Conservation (phyloP, 1,140 invertebrate species). For the Solenopsis fugax region DNA sequence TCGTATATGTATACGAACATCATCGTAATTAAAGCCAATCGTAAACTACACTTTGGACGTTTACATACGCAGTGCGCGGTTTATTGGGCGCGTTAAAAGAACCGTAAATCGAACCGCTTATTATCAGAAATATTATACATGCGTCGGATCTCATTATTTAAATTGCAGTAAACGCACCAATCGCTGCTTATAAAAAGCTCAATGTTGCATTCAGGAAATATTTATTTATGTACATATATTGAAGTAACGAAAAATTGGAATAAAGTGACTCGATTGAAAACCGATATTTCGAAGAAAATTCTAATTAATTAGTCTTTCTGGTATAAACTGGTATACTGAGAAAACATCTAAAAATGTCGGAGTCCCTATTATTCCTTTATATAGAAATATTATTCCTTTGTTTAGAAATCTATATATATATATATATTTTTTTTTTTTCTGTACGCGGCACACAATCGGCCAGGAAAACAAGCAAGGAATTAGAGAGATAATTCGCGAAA, state of each 20-base stretch:
- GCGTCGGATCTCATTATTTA: slow-evolving; percentile 45
- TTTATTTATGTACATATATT: no score
- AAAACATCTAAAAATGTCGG: neutral
- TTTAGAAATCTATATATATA: slow-evolving; percentile 11
- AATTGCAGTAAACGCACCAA: slow-evolving; percentile 15
- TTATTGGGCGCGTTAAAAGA: slow-evolving; percentile 21
- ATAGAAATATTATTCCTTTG: no score
- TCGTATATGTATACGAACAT: neutral
- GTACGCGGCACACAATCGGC: no score
- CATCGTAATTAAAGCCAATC: slow-evolving; percentile 37
- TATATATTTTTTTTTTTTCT: no score
- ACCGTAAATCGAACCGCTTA: slow-evolving; percentile 11
- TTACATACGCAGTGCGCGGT: slow-evolving; percentile 3
- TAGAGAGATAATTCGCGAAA: slow-evolving; percentile 2
- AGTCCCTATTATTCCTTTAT: neutral
- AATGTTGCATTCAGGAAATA: slow-evolving; percentile 9
- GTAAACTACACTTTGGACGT: neutral
- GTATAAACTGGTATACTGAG: neutral
- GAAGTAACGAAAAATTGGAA: neutral
- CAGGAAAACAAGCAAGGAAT: neutral
- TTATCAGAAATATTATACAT: slow-evolving; percentile 45
- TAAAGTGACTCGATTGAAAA: slow-evolving; percentile 8
- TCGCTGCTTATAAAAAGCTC: slow-evolving; percentile 26
- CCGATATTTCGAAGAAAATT: slow-evolving; percentile 26
- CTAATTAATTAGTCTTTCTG: neutral